Conservation (phyloP, 2,888 invertebrate species). For the Nowickia ferox region DNA sequence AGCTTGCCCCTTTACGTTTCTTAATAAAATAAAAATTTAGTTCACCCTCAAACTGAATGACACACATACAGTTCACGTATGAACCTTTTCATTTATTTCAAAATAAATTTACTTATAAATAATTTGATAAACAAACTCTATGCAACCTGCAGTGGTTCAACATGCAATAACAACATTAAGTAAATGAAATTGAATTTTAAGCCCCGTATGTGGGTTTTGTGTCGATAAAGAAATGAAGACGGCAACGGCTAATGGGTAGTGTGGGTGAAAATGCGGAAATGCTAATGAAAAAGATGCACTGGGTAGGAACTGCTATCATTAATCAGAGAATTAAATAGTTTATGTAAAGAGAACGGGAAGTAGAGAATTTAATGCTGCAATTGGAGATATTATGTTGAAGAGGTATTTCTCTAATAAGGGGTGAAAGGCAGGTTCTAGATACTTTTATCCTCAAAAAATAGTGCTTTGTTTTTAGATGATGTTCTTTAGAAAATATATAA, state of each 20-base stretch:
- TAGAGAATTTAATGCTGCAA: neutral
- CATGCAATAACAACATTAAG: conserved; percentile 50
- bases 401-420: no score
- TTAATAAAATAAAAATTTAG: conserved; percentile 47
- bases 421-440: no score
- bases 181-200: conserved; percentile 25
- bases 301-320: neutral
- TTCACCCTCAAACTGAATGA: neutral
- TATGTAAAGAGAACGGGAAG: neutral
- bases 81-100: conserved; percentile 1
- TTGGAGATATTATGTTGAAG: no score
- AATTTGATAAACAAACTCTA: conserved; percentile 40
- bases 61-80: neutral
- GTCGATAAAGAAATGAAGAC: neutral
- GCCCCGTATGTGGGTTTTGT: neutral
- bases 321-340: neutral
- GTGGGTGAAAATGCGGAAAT: neutral
- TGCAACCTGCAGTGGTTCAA: neutral
- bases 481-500: no score
- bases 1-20: neutral
- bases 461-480: no score
- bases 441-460: no score
- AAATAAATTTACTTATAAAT: conserved; percentile 48
- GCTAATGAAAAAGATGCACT: neutral
- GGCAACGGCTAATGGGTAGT: neutral